phyloP scores from a whole-genome alignment of 1,140 invertebrate species.

The Laupala kohalensis region DNA sequence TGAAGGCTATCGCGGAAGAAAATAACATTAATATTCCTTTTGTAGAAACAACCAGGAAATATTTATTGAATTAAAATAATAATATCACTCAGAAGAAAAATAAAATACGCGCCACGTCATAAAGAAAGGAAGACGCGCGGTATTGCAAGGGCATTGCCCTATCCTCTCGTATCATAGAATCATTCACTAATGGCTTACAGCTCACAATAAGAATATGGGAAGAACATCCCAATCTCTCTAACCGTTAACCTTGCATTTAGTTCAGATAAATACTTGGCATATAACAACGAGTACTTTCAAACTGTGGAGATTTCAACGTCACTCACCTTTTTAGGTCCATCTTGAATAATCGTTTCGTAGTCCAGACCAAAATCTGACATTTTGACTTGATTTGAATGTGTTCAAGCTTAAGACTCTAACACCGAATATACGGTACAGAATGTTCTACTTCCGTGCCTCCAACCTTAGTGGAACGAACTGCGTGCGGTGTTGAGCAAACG shows the following conservation, averaged over 20 bases:
- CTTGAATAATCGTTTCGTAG: conserved; percentile 38
- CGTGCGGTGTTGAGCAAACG: neutral
- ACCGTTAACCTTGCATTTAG: neutral
- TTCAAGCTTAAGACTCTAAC: neutral
- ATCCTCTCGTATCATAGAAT: neutral
- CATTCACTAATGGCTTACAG: neutral
- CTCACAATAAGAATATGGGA: neutral
- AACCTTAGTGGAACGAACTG: neutral
- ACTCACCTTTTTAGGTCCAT: conserved; percentile 38
- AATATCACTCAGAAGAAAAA: neutral
- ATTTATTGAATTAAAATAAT: neutral
- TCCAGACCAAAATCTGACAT: conserved; percentile 38
- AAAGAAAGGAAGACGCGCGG: neutral
- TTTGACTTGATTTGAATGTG: conserved; percentile 7
- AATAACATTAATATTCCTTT: too few relatives aligned
- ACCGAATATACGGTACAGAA: neutral
- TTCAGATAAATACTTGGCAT: neutral
- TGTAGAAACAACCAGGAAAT: neutral
- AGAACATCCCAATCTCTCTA: too few relatives aligned
- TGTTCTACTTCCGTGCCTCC: neutral
- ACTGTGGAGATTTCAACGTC: too few relatives aligned
- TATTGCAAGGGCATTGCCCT: neutral
- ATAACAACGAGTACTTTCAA: too few relatives aligned
- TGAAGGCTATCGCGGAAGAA: too few relatives aligned
- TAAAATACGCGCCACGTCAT: neutral